Conservation (phyloP, 2,888 invertebrate species). For the Glaucopsyche alexis region DNA sequence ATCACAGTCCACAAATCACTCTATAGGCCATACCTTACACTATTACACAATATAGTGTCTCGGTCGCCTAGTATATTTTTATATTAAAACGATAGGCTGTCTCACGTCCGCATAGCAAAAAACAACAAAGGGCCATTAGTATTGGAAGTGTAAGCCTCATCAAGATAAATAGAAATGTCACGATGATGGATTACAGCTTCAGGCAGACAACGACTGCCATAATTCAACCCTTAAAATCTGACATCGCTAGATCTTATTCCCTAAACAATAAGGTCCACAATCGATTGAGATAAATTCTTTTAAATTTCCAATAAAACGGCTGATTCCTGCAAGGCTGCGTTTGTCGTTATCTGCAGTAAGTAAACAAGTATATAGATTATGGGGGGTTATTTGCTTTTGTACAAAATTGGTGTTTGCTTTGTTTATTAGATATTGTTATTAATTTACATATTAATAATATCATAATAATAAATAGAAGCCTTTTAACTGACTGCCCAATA, state of each 20-base stretch:
- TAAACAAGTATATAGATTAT: slow-evolving; percentile 50
- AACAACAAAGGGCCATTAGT: slow-evolving; percentile 64
- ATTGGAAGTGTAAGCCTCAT: slow-evolving; percentile 69
- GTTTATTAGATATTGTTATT: slow-evolving; percentile 2
- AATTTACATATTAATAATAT: neutral
- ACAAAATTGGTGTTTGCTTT: slow-evolving; percentile 42
- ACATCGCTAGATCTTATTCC: slow-evolving; percentile 39
- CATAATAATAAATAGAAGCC: no score
- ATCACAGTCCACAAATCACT: no score
- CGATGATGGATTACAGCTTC: slow-evolving; percentile 71
- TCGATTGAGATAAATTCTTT: slow-evolving; percentile 37
- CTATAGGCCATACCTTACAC: no score
- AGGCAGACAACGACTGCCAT: slow-evolving; percentile 49
- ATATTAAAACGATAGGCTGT: slow-evolving; percentile 25
- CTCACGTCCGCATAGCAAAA: slow-evolving; percentile 42
- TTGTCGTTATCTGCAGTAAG: slow-evolving; percentile 55
- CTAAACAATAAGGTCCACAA: slow-evolving; percentile 45
- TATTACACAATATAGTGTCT: no score
- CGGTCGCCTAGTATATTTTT: no score
- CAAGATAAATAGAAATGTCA: slow-evolving; percentile 77
- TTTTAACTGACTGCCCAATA: no score
- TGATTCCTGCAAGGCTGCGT: slow-evolving; percentile 55
- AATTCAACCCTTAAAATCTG: slow-evolving; percentile 46
- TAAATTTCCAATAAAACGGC: slow-evolving; percentile 41
- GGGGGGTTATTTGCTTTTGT: slow-evolving; percentile 42